phyloP scores from a whole-genome alignment of 2,113 vertebrate genomes.

The Scomber japonicus region DNA sequence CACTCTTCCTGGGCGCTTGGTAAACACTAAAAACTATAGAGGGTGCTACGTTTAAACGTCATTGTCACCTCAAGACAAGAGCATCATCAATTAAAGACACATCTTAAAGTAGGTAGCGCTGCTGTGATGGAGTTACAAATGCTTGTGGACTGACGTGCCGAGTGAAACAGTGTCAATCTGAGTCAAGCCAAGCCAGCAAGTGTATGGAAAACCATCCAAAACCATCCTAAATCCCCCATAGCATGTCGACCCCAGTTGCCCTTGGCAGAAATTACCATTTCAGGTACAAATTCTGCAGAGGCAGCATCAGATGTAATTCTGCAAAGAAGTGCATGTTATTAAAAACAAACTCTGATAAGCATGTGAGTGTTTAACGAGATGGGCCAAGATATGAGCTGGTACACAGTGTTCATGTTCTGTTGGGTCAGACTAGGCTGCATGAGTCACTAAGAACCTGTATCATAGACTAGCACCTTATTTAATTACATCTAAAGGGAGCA shows the following conservation, averaged over 20 bases:
- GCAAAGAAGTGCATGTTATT: slow-evolving; percentile 20
- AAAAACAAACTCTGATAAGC: background rate
- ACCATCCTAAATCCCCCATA: background rate
- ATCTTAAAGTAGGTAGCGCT: too few species aligned
- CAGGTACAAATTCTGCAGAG: background rate
- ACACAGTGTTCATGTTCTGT: slow-evolving; percentile 9
- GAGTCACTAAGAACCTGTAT: slow-evolving; percentile 50
- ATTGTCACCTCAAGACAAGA: too few species aligned
- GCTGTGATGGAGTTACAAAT: too few species aligned
- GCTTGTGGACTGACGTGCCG: too few species aligned
- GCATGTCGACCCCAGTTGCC: background rate
- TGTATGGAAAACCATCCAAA: too few species aligned
- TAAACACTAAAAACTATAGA: too few species aligned
- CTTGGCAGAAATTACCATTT: background rate
- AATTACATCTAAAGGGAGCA: slow-evolving; percentile 47
- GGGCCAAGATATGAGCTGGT: slow-evolving; percentile 30
- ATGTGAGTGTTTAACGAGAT: slow-evolving; percentile 9
- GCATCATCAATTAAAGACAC: too few species aligned
- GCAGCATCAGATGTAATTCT: slow-evolving; percentile 10
- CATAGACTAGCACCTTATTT: slow-evolving; percentile 68
- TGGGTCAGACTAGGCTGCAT: slow-evolving; percentile 22
- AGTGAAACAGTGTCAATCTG: too few species aligned
- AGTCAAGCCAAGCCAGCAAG: too few species aligned
- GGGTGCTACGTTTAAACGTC: too few species aligned
- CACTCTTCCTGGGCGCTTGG: too few species aligned